phyloP scores from a whole-genome alignment of 2,888 invertebrate genomes.

The Anaspis maculata region DNA sequence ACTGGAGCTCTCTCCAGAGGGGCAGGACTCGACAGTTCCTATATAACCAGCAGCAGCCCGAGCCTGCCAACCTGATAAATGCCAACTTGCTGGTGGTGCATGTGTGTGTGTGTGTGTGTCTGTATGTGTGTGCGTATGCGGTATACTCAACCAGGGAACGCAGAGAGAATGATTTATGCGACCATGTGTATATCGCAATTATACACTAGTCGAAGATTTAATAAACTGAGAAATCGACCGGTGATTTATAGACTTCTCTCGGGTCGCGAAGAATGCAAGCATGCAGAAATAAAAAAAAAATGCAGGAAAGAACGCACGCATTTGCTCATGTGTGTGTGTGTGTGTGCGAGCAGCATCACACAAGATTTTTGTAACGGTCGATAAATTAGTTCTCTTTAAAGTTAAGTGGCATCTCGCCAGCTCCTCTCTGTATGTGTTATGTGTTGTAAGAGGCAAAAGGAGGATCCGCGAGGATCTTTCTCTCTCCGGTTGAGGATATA shows the following conservation, averaged over 20 bases:
- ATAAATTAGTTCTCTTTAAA: slow-evolving; percentile 31
- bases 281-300: slow-evolving; percentile 10
- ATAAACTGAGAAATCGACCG: slow-evolving; percentile 40
- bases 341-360: background rate
- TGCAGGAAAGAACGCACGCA: too few species aligned
- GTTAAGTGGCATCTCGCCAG: slow-evolving; percentile 26
- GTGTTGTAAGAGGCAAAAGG: too few species aligned
- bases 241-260: slow-evolving; percentile 40
- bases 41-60: slow-evolving; percentile 16
- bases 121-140: too few species aligned
- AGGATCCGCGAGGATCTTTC: too few species aligned
- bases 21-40: too few species aligned
- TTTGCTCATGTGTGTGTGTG: too few species aligned
- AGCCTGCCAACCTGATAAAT: slow-evolving; percentile 31
- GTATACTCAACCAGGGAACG: too few species aligned
- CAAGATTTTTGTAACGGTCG: slow-evolving; percentile 29
- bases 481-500: too few species aligned
- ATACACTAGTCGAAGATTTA: slow-evolving; percentile 40
- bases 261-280: slow-evolving; percentile 1
- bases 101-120: too few species aligned
- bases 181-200: slow-evolving; percentile 39
- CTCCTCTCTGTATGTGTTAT: too few species aligned
- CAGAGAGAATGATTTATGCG: slow-evolving; percentile 36
- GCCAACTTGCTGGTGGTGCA: slow-evolving; percentile 34
- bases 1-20: too few species aligned